A percentile compares a stretch with the other conserved stretches of the same genome.
Conservation (phyloP, 2,113 vertebrate species). For the Sporophila hypoxantha region DNA sequence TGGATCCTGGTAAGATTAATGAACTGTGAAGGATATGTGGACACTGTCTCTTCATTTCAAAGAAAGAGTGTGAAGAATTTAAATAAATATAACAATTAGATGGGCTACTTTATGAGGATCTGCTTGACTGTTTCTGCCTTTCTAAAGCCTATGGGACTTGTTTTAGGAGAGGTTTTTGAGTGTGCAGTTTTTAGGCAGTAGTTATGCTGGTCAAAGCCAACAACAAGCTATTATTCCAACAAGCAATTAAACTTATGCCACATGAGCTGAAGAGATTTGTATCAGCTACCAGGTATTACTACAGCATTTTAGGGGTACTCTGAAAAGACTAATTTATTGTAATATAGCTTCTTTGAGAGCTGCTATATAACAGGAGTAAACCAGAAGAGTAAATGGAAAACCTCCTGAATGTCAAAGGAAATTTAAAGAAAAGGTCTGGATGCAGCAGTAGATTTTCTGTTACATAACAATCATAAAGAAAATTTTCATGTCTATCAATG, state of each 20-base stretch:
- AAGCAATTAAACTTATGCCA: neutral
- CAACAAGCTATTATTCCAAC: neutral
- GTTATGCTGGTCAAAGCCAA: neutral
- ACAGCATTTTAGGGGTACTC: neutral
- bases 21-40: constrained; percentile 31
- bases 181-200: neutral
- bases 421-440: neutral
- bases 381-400: neutral
- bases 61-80: constrained; percentile 6
- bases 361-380: neutral
- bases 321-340: neutral
- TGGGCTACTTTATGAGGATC: neutral
- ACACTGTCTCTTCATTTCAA: constrained; percentile 6
- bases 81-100: constrained; percentile 30
- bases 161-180: neutral
- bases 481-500: neutral
- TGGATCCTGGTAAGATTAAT: constrained; percentile 20
- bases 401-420: neutral
- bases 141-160: neutral
- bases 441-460: neutral
- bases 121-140: neutral
- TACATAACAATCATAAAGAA: neutral
- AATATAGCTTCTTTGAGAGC: neutral
- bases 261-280: neutral
- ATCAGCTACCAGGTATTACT: neutral